Evolutionary conservation across 2,888 invertebrate species (phyloP).

Genomic region (Parnassius mnemosyne): DNA sequence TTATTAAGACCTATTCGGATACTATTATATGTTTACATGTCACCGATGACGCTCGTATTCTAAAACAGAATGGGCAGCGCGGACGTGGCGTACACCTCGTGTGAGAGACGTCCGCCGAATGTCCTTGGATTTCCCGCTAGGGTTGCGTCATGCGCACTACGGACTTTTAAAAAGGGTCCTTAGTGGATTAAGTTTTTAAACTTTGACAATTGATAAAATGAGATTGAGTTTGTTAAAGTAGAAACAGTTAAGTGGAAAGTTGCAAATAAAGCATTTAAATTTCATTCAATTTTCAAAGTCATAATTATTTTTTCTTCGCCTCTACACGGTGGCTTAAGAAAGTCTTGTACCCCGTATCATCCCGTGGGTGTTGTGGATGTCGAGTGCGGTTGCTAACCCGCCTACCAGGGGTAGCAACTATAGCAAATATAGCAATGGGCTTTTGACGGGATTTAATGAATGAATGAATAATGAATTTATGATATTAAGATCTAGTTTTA

Average conservation of each 20-base stretch:
- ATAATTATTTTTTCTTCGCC: too few species aligned
- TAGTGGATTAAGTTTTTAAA: slow-evolving; percentile 79
- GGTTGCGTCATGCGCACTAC: slow-evolving; percentile 72
- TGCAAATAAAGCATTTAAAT: slow-evolving; percentile 40
- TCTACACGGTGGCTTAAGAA: too few species aligned
- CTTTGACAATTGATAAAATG: slow-evolving; percentile 77
- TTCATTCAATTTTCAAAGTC: neutral
- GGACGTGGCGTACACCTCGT: slow-evolving; percentile 47
- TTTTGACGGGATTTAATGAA: too few species aligned
- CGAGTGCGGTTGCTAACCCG: too few species aligned
- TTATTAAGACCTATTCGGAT: neutral
- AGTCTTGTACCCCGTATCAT: too few species aligned
- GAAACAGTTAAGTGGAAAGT: slow-evolving; percentile 68
- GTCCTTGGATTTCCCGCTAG: slow-evolving; percentile 75
- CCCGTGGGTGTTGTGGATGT: too few species aligned
- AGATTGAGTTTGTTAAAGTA: slow-evolving; percentile 69
- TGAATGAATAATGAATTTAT: too few species aligned
- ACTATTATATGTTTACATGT: slow-evolving; percentile 48
- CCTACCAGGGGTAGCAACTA: too few species aligned
- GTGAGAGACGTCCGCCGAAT: slow-evolving; percentile 54
- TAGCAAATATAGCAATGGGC: too few species aligned
- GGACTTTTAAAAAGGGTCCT: slow-evolving; percentile 67
- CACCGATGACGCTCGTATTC: slow-evolving; percentile 57
- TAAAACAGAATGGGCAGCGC: slow-evolving; percentile 47
- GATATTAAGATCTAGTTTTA: too few species aligned